Base-by-base conservation (phyloP, 1,140 invertebrate genomes). In the Helicoverpa armigera region DNA sequence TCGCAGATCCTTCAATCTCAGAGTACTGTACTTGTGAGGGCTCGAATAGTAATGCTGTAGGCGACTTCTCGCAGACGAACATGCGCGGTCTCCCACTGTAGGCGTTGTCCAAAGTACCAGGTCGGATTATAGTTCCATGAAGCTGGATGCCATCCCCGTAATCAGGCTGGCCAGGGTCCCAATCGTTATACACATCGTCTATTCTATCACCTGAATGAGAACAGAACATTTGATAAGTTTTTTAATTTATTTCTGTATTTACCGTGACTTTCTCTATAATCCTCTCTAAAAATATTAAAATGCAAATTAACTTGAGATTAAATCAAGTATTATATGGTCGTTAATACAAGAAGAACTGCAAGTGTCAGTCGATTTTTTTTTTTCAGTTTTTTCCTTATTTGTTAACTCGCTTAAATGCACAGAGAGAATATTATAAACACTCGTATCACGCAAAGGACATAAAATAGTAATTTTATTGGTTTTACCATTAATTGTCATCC, bases 1-100 rank as follows among this genome's bases (percentile, higher is more conserved):
- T 43, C 35, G 9, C 5, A 1, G 35, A 1, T 43, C 9, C 5
- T 43, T 43, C 35, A 43, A 43, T 43, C 35, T 43, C 35, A 43
- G 35, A 9, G 5, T 7, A 43, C 35, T 7, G 35, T 43, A 5
- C 35, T 43, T 5, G 5, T 43, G 9, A 43, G 35, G 35, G 35
- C 35, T 43, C 35, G 35, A 43, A 43, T 9, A 9, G 18, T 18
- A 23, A 23, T 60, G 18, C 11, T 60, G 18, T 23, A 2, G 61
- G 61, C 14, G 31, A 35, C 43, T 48, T 65, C 14, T 65, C 61
- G 43, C 61, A 65, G 35, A 65, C 61, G n/a, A 65, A 65, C 14
- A 16, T 65, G 43, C 3, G 1, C 31, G 9, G 2, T 12, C 7
- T 12, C 16, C 4, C 1, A 12, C 9, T 9, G 31, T 10, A 43